Evolutionary conservation across 2,113 vertebrate genomes (phyloP).

Genomic region (Forbesichthys papilliferus): DNA sequence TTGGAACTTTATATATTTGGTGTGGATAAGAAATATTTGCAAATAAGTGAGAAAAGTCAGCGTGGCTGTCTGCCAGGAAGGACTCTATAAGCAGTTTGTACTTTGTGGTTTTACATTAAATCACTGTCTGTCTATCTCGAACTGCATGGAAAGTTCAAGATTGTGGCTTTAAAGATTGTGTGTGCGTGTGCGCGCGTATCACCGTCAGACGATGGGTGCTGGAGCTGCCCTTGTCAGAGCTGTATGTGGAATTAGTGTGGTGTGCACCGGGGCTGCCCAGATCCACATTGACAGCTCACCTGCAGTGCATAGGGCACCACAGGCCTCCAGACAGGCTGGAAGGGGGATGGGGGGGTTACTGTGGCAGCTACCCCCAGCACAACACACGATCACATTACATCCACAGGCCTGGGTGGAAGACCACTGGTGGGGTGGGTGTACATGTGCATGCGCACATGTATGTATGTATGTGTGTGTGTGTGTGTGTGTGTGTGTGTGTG

Average conservation of each 20-base stretch:
- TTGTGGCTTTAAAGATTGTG: background rate
- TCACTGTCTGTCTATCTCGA: too few relatives aligned
- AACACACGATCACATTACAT: slow-evolving; percentile 59
- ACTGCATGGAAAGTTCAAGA: too few relatives aligned
- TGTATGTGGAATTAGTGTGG: background rate
- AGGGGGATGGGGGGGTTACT: background rate
- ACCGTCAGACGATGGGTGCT: slow-evolving; percentile 24
- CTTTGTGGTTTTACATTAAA: too few relatives aligned
- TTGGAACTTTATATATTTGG: too few relatives aligned
- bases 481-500: too few relatives aligned
- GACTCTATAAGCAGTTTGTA: too few relatives aligned
- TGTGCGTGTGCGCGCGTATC: slow-evolving; percentile 3
- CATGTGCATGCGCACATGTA: background rate
- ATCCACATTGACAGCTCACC: slow-evolving; percentile 69
- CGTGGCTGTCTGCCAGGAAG: too few relatives aligned
- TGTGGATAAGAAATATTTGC: too few relatives aligned
- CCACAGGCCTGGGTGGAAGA: slow-evolving; percentile 37
- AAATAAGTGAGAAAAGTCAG: too few relatives aligned
- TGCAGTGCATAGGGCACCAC: slow-evolving; percentile 58
- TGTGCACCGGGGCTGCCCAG: slow-evolving; percentile 47
- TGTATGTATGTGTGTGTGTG: background rate
- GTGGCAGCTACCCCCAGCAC: slow-evolving; percentile 41
- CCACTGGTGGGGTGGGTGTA: background rate
- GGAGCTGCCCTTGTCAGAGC: background rate
- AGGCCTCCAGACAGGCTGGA: slow-evolving; percentile 47